Percentiles rank a stretch among this genome's conserved stretches.
These are phyloP conservation scores for Strigamia maritima DNA, from an alignment of 2,888 invertebrate genomes.

Conservation along the genomic window DNA sequence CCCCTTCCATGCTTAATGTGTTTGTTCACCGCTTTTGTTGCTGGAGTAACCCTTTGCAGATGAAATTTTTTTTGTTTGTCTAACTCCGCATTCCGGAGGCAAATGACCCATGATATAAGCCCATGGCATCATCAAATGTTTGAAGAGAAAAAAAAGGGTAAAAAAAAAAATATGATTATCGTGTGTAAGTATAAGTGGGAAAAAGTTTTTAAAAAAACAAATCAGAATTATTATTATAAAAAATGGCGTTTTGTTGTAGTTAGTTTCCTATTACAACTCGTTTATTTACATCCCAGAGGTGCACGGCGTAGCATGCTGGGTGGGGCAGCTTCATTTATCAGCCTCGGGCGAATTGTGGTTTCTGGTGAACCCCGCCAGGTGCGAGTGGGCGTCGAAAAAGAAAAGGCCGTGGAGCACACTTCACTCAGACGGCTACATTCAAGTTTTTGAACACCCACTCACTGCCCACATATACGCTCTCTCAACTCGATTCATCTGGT, in stretches of 20 bases:
- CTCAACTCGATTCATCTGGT: background rate
- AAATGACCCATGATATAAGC: conserved; percentile 31
- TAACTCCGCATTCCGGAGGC: conserved; percentile 28
- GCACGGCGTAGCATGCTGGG: conserved; percentile 28
- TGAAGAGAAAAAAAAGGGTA: background rate
- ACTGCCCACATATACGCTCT: background rate
- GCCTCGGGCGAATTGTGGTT: conserved; percentile 13
- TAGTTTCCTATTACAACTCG: conserved; percentile 17
- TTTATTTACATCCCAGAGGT: conserved; percentile 13
- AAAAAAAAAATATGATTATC: background rate
- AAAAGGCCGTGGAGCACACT: conserved; percentile 28
- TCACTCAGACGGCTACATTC: conserved; percentile 21
- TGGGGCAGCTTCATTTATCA: conserved; percentile 25
- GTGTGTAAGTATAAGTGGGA: background rate
- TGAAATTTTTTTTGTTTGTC: conserved; percentile 24
- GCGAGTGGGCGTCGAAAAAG: conserved; percentile 1
- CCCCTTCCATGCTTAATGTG: conserved; percentile 25
- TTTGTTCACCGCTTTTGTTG: conserved; percentile 34
- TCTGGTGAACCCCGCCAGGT: conserved; percentile 34
- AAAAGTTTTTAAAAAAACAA: background rate
- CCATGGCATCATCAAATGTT: background rate
- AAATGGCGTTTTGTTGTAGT: background rate
- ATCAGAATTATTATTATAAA: background rate
- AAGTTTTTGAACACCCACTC: conserved; percentile 28
- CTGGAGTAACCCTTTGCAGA: conserved; percentile 25